Conservation (phyloP, 2,113 vertebrate genomes). For the Tragelaphus imberbis region DNA sequence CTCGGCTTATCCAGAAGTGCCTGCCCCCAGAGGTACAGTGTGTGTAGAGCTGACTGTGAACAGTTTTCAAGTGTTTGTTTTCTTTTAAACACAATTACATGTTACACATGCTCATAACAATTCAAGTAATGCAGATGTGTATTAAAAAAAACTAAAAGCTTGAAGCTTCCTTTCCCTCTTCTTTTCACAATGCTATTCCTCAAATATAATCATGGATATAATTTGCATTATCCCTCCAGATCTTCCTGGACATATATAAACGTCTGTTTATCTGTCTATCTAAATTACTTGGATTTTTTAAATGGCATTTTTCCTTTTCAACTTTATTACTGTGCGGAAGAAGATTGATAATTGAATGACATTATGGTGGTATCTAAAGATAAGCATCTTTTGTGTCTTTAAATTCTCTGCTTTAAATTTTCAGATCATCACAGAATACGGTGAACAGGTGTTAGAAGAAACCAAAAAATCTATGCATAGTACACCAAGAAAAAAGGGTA, state of each 20-base stretch:
- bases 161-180: background rate
- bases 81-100: background rate
- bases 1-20: constrained; percentile 78
- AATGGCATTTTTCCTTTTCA: constrained; percentile 6
- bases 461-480: constrained; percentile 46
- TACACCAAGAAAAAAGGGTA: constrained; percentile 59
- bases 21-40: constrained; percentile 81
- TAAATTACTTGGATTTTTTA: background rate
- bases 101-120: background rate
- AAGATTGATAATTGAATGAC: background rate
- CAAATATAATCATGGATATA: background rate
- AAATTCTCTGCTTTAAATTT: constrained; percentile 55
- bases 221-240: background rate
- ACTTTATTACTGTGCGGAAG: background rate
- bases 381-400: background rate
- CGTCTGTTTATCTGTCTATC: background rate
- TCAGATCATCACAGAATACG: constrained; percentile 69
- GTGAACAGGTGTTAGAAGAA: constrained; percentile 70
- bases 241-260: background rate
- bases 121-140: background rate
- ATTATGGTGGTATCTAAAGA: background rate
- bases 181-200: background rate
- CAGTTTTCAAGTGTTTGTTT: background rate
- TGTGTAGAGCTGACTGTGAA: background rate
- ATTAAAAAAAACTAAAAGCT: background rate